Base-by-base conservation (phyloP, 2,888 invertebrate species). In the Priapulus caudatus region DNA sequence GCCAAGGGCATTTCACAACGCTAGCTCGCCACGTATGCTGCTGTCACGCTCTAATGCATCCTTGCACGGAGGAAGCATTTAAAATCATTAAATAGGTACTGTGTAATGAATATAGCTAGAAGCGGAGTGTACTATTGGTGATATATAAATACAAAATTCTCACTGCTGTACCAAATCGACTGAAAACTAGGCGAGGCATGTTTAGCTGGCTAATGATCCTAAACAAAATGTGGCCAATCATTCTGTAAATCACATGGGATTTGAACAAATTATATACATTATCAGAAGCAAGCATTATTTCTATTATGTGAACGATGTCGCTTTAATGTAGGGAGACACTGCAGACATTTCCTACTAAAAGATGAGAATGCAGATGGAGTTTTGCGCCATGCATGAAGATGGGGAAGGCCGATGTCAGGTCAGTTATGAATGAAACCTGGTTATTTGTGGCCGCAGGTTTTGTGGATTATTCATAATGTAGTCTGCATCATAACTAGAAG, bases 21-120 rank as follows among this genome's bases (percentile, higher is more conserved):
- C 77, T 99, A 54, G 98, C 98, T 1, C 84, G n/a, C 97, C 2
- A 98, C 97, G 1, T 99, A 95, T 75, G 97, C 95, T 47, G 93
- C 97, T 56, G 82, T 98, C 0, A 91, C 89, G 76, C 83, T 91
- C 21, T 75, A 98, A 3, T 86, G 87, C 66, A 87, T 86, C 53
- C 81, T 99, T 60, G 89, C 89, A 50, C 83, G 82, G n/a, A 78
- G 81, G 61, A 83, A 85, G 70, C 91, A 95, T 1, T 88, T 85
- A 65, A 75, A 81, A 59, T 80, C 85, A n/a, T 86, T 98, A 56
- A 79, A 98, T 69, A 81, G 89, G 81, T 79, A 67, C n/a, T n/a
- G n/a, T n/a, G n/a, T n/a, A n/a, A n/a, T n/a, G n/a, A n/a, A n/a
- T n/a, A n/a, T n/a, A n/a, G n/a, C n/a, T n/a, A n/a, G n/a, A n/a